Conservation (phyloP, 2,113 vertebrate genomes). For the Ascaphus truei region DNA sequence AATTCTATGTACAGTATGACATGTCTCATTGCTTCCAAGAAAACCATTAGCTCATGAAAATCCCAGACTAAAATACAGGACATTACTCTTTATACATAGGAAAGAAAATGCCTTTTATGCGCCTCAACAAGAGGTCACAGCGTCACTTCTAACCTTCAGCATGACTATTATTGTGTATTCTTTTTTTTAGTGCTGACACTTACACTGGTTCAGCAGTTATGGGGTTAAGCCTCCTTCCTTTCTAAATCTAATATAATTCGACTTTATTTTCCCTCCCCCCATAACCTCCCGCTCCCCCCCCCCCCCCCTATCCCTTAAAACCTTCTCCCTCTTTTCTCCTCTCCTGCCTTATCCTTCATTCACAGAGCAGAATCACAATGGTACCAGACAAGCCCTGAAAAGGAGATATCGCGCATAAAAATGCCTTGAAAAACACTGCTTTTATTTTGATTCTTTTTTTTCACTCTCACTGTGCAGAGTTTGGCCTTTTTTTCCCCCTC, state of each 20-base stretch:
- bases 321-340: not conserved
- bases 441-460: constrained; percentile 35
- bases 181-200: not conserved
- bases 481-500: constrained; percentile 23
- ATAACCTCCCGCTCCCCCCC: too few species aligned
- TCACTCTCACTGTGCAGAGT: constrained; percentile 18
- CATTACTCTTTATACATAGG: too few species aligned
- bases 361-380: constrained; percentile 2
- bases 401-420: constrained; percentile 54
- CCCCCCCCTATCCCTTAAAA: too few species aligned
- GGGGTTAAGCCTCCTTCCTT: not conserved
- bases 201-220: not conserved
- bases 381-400: constrained; percentile 45
- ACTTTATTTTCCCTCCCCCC: not conserved
- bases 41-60: too few species aligned
- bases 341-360: not conserved
- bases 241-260: not conserved
- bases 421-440: constrained; percentile 24
- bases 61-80: too few species aligned
- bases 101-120: too few species aligned
- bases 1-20: too few species aligned
- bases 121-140: not conserved
- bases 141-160: not conserved
- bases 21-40: too few species aligned
- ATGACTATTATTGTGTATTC: not conserved